Evolutionary conservation across 2,888 invertebrate genomes (phyloP).

Genomic region (Cantharis rustica): DNA sequence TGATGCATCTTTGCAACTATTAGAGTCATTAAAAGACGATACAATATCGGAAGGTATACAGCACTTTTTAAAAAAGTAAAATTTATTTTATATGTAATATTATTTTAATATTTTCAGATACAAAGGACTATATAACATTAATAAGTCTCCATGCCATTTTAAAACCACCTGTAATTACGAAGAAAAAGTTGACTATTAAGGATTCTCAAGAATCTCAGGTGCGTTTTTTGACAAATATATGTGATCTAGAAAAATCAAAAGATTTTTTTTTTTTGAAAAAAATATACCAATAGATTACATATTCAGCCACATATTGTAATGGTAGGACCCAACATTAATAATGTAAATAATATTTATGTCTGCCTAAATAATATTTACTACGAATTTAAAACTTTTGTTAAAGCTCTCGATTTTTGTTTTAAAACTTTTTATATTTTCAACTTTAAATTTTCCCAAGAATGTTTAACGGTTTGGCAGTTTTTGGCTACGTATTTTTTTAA

Average conservation of each 20-base stretch:
- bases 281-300: too few relatives aligned
- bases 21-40: background rate
- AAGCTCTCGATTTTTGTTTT: background rate
- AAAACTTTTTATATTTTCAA: background rate
- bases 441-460: background rate
- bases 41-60: background rate
- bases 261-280: background rate
- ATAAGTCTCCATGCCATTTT: background rate
- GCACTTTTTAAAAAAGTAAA: too few relatives aligned
- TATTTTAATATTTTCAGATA: background rate
- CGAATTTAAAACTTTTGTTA: background rate
- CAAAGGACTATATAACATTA: background rate
- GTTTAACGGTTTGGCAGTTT: background rate
- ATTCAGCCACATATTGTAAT: too few relatives aligned
- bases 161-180: background rate
- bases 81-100: too few relatives aligned
- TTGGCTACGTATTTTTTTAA: background rate
- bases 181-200: background rate
- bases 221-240: background rate
- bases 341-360: too few relatives aligned
- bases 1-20: background rate
- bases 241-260: background rate
- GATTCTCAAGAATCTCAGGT: background rate
- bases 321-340: too few relatives aligned
- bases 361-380: background rate